Conservation (phyloP, 2,797 vertebrate genomes). For the Cygnus olor region DNA sequence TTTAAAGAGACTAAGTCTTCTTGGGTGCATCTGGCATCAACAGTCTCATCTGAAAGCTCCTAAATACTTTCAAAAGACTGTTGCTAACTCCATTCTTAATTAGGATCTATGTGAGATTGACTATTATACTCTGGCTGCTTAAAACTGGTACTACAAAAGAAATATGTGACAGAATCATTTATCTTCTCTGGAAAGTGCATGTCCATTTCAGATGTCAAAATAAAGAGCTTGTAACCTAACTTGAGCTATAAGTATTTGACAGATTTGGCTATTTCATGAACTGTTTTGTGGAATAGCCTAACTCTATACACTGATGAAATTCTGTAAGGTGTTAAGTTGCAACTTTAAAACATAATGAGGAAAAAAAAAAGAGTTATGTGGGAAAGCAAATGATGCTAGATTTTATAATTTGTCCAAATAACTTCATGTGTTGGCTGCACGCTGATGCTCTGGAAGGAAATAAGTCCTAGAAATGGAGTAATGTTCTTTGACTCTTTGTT, state of each 20-base stretch:
- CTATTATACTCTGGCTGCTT: background rate
- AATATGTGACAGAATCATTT: background rate
- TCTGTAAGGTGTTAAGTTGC: background rate
- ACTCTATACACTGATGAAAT: background rate
- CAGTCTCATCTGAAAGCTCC: background rate
- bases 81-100: slow-evolving; percentile 9
- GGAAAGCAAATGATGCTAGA: background rate
- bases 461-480: background rate
- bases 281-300: background rate
- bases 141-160: background rate
- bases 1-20: background rate
- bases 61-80: background rate
- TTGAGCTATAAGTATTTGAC: background rate
- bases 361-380: background rate
- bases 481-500: background rate
- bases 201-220: background rate
- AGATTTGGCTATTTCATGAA: slow-evolving; percentile 19
- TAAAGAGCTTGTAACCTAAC: background rate
- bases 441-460: background rate
- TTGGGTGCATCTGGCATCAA: background rate
- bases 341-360: background rate
- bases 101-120: background rate
- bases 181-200: background rate
- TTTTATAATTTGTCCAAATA: background rate
- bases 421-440: background rate